These are phyloP conservation scores for Pseudochirops cupreus DNA, from an alignment of 2,797 vertebrate genomes.

Conservation along the genomic window DNA sequence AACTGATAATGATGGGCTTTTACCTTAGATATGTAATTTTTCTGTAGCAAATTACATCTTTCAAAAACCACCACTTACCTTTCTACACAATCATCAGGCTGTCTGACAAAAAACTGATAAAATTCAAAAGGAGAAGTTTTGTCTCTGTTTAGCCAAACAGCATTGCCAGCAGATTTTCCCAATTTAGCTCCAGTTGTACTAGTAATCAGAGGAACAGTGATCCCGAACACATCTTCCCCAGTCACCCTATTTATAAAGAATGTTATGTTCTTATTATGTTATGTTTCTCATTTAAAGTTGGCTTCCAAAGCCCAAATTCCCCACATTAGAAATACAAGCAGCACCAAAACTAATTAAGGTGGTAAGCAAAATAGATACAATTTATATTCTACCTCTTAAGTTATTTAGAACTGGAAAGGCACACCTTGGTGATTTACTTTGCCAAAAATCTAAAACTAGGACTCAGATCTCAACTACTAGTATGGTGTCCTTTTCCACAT, in stretches of 20 bases:
- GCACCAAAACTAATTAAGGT: too few species aligned
- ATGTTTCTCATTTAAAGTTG: neutral
- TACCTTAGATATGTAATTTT: slow-evolving; percentile 16
- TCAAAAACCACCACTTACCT: slow-evolving; percentile 83
- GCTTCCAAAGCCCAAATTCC: neutral
- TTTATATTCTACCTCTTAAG: neutral
- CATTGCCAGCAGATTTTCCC: slow-evolving; percentile 97
- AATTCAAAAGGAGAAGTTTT: slow-evolving; percentile 96
- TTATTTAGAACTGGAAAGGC: neutral
- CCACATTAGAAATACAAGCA: neutral
- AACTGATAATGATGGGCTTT: neutral
- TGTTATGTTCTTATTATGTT: neutral
- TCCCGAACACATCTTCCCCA: slow-evolving; percentile 94
- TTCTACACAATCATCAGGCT: slow-evolving; percentile 90
- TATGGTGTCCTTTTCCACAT: neutral
- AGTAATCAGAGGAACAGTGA: slow-evolving; percentile 95
- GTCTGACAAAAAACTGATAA: slow-evolving; percentile 97
- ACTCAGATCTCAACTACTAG: neutral
- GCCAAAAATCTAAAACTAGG: neutral
- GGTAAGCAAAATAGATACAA: neutral
- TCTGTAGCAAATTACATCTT: neutral
- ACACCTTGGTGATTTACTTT: neutral
- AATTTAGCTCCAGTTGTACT: slow-evolving; percentile 94
- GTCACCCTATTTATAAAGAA: slow-evolving; percentile 86
- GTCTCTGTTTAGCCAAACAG: slow-evolving; percentile 96